These are phyloP conservation scores for Rissa tridactyla DNA, from an alignment of 2,113 vertebrate genomes.

Conservation along the genomic window DNA sequence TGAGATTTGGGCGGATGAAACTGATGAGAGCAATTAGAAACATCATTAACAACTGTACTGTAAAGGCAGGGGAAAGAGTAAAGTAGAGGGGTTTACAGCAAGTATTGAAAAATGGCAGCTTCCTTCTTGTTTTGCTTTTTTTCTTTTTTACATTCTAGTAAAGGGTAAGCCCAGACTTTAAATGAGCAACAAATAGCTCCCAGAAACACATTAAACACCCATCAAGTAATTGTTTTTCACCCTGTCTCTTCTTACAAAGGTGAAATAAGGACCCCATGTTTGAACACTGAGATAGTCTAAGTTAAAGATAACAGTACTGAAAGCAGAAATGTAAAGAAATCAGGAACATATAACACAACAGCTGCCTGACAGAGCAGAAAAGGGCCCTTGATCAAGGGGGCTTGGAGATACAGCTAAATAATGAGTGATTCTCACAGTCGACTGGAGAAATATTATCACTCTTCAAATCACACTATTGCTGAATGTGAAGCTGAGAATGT, in stretches of 20 bases:
- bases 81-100: background rate
- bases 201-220: background rate
- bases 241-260: background rate
- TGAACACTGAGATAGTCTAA: background rate
- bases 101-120: background rate
- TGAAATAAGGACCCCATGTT: background rate
- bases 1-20: background rate
- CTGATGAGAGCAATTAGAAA: background rate
- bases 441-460: background rate
- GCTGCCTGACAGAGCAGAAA: background rate
- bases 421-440: background rate
- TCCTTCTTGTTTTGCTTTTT: background rate
- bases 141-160: background rate
- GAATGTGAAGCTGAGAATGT: background rate
- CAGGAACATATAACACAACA: background rate
- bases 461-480: background rate
- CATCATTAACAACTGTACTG: background rate
- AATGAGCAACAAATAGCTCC: background rate
- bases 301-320: background rate
- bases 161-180: background rate
- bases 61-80: background rate
- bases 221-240: background rate
- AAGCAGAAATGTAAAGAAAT: constrained; percentile 7
- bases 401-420: background rate
- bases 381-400: background rate